Conservation (phyloP, 2,888 invertebrate species). For the Tachystola acroxantha region DNA sequence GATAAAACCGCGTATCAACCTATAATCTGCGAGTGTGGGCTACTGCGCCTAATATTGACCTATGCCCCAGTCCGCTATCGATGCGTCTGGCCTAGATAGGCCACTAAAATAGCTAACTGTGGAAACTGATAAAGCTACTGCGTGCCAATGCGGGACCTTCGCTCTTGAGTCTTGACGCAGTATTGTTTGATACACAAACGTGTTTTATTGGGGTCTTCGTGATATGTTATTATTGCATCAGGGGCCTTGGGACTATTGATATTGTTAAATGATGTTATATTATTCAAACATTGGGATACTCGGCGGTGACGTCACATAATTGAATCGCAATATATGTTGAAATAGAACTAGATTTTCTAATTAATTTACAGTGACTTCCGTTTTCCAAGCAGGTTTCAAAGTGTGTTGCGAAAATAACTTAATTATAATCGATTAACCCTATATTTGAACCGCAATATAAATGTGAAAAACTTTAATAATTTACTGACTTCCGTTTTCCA, state of each 20-base stretch:
- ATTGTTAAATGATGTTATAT: no score
- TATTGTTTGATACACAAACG: constrained; percentile 2
- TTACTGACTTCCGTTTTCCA: no score
- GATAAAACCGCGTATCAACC: neutral
- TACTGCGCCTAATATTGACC: constrained; percentile 14
- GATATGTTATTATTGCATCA: constrained; percentile 2
- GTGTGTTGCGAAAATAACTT: no score
- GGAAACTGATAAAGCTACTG: neutral
- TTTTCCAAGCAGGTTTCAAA: no score
- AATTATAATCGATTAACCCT: no score
- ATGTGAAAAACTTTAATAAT: no score
- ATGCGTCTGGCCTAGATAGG: constrained; percentile 15
- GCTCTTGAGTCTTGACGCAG: constrained; percentile 3
- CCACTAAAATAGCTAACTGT: constrained; percentile 1
- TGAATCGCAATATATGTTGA: no score
- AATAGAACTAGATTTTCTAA: no score
- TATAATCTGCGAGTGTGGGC: neutral
- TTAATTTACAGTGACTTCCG: no score
- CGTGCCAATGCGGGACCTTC: constrained; percentile 8
- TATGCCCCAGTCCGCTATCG: constrained; percentile 12
- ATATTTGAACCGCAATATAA: no score
- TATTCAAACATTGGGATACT: no score
- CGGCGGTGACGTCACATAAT: no score
- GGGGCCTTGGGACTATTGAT: neutral
- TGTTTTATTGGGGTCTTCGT: neutral